Evolutionary conservation across 1,140 invertebrate genomes (phyloP).

Genomic region (Stenopsyche tienmushanensis): DNA sequence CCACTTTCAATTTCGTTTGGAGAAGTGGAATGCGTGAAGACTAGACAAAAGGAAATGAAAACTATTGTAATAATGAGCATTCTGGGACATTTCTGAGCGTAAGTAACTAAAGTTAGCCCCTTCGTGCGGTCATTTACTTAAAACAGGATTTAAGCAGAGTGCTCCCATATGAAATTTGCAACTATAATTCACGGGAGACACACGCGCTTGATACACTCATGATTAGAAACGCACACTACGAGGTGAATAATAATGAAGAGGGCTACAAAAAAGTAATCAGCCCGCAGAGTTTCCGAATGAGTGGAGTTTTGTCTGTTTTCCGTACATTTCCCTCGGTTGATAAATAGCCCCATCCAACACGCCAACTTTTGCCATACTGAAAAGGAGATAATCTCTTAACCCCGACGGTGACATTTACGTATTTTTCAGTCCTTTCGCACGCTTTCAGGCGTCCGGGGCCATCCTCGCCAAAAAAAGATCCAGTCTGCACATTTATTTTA

Average conservation of each 20-base stretch:
- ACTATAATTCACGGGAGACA: no score
- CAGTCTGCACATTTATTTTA: slow-evolving; percentile 14
- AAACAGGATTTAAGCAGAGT: no score
- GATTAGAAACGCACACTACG: not conserved
- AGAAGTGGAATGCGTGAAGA: no score
- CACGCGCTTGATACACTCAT: not conserved
- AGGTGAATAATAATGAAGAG: not conserved
- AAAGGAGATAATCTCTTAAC: slow-evolving; percentile 27
- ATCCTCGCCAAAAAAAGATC: slow-evolving; percentile 1
- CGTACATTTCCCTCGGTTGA: slow-evolving; percentile 10
- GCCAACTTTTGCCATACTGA: slow-evolving; percentile 24
- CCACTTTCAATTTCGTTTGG: no score
- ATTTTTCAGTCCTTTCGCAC: slow-evolving; percentile 12
- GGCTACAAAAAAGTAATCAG: not conserved
- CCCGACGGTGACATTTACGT: slow-evolving; percentile 24
- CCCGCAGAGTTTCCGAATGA: slow-evolving; percentile 3
- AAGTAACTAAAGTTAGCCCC: no score
- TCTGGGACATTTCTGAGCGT: no score
- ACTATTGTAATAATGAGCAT: no score
- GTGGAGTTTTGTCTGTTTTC: slow-evolving; percentile 6
- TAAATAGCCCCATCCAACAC: slow-evolving; percentile 25
- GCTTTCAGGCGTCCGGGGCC: not conserved
- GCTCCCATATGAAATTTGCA: no score
- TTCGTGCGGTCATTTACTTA: no score
- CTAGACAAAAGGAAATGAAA: no score